These are phyloP conservation scores for Megaustenia siamemsis DNA, from an alignment of 2,888 invertebrate species.

Conservation along the genomic window DNA sequence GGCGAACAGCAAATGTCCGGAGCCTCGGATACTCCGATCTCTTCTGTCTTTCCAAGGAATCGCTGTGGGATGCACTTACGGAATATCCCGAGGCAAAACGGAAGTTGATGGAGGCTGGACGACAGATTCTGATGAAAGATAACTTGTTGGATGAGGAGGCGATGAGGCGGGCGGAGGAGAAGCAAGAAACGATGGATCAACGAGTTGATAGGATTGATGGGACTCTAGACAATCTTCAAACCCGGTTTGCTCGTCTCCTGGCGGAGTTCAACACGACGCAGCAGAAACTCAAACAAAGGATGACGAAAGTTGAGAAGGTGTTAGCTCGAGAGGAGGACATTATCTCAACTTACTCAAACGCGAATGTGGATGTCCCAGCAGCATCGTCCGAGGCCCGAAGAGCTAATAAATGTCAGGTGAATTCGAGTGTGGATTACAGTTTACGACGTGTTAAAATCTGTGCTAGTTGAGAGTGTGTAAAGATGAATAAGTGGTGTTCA, in stretches of 20 bases:
- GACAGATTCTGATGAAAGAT: conserved; percentile 81
- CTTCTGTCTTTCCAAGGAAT: conserved; percentile 93
- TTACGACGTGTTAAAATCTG: too few species aligned
- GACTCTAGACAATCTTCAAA: conserved; percentile 88
- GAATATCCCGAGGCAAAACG: conserved; percentile 82
- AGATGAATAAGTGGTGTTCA: too few species aligned
- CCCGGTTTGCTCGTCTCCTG: conserved; percentile 88
- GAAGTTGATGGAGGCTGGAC: conserved; percentile 82
- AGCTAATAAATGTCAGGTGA: neutral
- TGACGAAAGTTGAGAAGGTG: conserved; percentile 81
- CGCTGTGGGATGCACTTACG: conserved; percentile 91
- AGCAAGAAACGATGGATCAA: conserved; percentile 86
- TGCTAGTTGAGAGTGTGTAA: too few species aligned
- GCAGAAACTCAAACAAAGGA: conserved; percentile 89
- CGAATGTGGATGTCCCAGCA: conserved; percentile 44
- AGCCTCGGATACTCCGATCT: conserved; percentile 88
- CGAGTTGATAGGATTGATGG: conserved; percentile 88
- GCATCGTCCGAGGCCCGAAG: neutral
- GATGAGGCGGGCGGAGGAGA: conserved; percentile 67
- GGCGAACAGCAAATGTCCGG: conserved; percentile 95
- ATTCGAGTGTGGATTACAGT: neutral
- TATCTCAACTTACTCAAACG: conserved; percentile 66
- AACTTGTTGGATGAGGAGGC: conserved; percentile 82
- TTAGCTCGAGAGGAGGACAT: conserved; percentile 68
- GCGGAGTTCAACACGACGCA: conserved; percentile 91